A percentile compares a stretch with the other conserved stretches of the same genome.
These are phyloP conservation scores for Dendrocincla fuliginosa DNA, from an alignment of 2,797 vertebrate species.

Conservation along the genomic window DNA sequence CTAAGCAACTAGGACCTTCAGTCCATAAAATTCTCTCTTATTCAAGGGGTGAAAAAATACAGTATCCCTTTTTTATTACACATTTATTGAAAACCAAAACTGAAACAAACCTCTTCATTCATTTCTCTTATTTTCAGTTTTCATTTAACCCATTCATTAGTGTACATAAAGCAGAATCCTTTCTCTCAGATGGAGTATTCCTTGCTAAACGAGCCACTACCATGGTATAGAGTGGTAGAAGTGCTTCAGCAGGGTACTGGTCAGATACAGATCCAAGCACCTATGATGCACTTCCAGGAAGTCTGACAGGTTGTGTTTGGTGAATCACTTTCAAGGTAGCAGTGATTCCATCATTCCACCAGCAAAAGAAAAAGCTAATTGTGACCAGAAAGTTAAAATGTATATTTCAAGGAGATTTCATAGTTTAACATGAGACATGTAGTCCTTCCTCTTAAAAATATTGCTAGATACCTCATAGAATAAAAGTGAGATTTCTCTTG, in stretches of 20 bases:
- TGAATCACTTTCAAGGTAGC: not conserved
- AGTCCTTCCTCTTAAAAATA: not conserved
- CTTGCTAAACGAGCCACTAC: not conserved
- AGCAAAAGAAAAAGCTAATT: not conserved
- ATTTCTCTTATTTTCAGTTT: not conserved
- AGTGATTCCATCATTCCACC: not conserved
- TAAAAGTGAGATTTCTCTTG: not conserved
- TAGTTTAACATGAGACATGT: not conserved
- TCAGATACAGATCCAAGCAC: not conserved
- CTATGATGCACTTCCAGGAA: not conserved
- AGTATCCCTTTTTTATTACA: not conserved
- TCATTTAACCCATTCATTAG: not conserved
- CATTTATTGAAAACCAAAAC: accelerated
- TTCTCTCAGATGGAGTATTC: not conserved
- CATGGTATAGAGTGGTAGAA: not conserved
- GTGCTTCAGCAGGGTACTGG: not conserved
- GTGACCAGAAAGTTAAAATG: not conserved
- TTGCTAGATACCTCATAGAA: not conserved
- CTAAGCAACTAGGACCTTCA: not conserved
- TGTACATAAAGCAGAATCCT: not conserved
- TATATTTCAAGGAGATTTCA: not conserved
- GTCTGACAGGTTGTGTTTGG: not conserved
- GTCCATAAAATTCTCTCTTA: not conserved
- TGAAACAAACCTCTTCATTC: not conserved
- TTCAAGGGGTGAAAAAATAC: not conserved